phyloP scores from a whole-genome alignment of 2,888 invertebrate genomes.

The Chymomyza procnemis region DNA sequence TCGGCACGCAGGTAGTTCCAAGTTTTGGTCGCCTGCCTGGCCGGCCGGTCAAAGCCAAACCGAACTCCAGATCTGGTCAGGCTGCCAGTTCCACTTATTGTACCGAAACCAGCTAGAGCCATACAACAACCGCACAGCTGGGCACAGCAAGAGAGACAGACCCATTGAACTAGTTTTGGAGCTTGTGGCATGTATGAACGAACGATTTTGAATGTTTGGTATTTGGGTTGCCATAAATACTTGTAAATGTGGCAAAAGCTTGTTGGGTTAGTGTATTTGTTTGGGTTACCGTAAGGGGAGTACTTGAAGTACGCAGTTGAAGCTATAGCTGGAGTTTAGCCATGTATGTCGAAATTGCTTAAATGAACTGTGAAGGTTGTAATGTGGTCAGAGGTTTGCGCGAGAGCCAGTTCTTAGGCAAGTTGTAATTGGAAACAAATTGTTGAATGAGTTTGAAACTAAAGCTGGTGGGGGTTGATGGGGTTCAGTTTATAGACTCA shows the following conservation, averaged over 20 bases:
- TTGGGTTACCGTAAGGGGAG: constrained; percentile 19
- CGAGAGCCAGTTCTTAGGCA: neutral
- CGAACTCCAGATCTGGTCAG: neutral
- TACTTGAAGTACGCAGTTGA: constrained; percentile 15
- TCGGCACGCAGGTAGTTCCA: constrained; percentile 55
- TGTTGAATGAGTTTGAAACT: too few relatives aligned
- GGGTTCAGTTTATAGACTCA: too few relatives aligned
- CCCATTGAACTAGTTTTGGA: constrained; percentile 73
- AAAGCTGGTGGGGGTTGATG: too few relatives aligned
- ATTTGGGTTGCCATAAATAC: constrained; percentile 61
- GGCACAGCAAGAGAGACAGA: constrained; percentile 41
- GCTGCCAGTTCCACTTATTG: constrained; percentile 18
- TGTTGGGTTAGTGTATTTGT: constrained; percentile 29
- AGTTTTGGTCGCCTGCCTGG: constrained; percentile 15
- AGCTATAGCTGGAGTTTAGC: constrained; percentile 2
- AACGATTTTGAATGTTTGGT: constrained; percentile 34
- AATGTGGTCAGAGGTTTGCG: neutral
- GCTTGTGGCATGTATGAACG: constrained; percentile 57
- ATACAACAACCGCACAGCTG: constrained; percentile 27
- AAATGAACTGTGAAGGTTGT: constrained; percentile 63
- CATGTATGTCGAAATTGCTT: constrained; percentile 32
- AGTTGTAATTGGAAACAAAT: too few relatives aligned
- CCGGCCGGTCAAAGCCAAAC: neutral
- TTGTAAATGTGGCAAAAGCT: constrained; percentile 27
- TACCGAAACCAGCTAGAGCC: constrained; percentile 63